Evolutionary conservation across 2,888 invertebrate species (phyloP), one percentile per base, ranked within the genome.

Genomic region (Euzophera pinguis): DNA sequence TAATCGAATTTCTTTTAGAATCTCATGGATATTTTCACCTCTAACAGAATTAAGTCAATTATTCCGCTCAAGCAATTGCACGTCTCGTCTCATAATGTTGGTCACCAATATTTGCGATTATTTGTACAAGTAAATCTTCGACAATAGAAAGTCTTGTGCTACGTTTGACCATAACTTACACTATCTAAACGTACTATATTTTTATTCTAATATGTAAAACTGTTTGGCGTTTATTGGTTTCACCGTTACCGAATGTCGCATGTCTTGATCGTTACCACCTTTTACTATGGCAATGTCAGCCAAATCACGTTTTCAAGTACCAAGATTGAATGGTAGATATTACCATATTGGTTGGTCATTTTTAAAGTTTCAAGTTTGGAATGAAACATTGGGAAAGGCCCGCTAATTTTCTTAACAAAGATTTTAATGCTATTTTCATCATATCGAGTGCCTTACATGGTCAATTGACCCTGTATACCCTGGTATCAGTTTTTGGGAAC

Each of bases 201-300:
- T 49, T 53, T 61, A 61, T 57, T 57, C 53, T 53, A 53, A 53
- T 50, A 49, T 49, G 55, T 55, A 48, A 54, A 54, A 45, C 42
- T 35, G 32, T 37, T 12, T 14, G 41, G 27, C 49, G 47, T 50
- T 38, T 51, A 47, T 54, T 54, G 52, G 51, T 34, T 34, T n/a
- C 52, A 50, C 60, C 57, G 60, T 60, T 60, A 60, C 50, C 45
- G 53, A 57, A 57, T 54, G 49, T 13, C 54, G 50, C 37, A 13
- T 14, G 37, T 13, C 49, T 54, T 54, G 60, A 56, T 56, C 53
- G 56, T 52, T 58, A 60, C 57, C 56, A 43, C 29, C 29, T 43
- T 13, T 32, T 16, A 32, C 32, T 32, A 29, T 45, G 45, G 45
- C 13, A 45, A 45, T 45, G 32, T 14, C 29, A 32, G 45, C 45